Evolutionary conservation across 2,113 vertebrate genomes (phyloP), one percentile per base, ranked within the genome.

Genomic region (Phainopepla nitens): DNA sequence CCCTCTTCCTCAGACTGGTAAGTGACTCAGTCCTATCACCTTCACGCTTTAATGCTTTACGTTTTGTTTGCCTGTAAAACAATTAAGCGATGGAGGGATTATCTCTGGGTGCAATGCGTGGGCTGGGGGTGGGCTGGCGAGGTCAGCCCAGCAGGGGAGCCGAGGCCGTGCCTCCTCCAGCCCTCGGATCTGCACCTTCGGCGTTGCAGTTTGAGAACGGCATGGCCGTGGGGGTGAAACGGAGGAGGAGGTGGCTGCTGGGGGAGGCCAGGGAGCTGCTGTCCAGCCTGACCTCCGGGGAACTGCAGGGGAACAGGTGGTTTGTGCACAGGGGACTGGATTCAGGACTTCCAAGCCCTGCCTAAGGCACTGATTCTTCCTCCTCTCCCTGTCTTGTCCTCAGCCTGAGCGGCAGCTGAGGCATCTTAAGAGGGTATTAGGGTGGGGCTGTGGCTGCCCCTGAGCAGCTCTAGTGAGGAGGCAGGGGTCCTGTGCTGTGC

Each of bases 171-270:
- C 45, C 13, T 31, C 18, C 36, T 33, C 69, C 25, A 53, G 36
- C 33, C 23, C 45, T 65, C 2, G 1, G n/a, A 13, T 71, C 61
- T 57, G 22, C 33, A 15, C 6, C 11, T 33, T 65, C 0, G 3
- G 25, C 1, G 1, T 31, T 0, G 0, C 53, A 7, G 35, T 49
- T 58, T 0, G 0, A 17, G 22, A 47, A 14, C 0, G 1, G 28
- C 21, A 25, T 22, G 7, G 20, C 47, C 15, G 0, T 0, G 11
- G 51, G 7, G 36, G 15, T 5, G 4, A 33, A 35, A 23, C 3
- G 6, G 54, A 41, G 54, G 14, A 68, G 57, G 68, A 79, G 53
- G 24, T 13, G 28, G 17, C 23, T 77, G 41, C 41, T 42, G 41
- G 20, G 27, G 11, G 18, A 31, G 24, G 45, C 4, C 6, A 8